These are phyloP conservation scores for Unio pictorum DNA, from an alignment of 2,888 invertebrate species.

Conservation along the genomic window DNA sequence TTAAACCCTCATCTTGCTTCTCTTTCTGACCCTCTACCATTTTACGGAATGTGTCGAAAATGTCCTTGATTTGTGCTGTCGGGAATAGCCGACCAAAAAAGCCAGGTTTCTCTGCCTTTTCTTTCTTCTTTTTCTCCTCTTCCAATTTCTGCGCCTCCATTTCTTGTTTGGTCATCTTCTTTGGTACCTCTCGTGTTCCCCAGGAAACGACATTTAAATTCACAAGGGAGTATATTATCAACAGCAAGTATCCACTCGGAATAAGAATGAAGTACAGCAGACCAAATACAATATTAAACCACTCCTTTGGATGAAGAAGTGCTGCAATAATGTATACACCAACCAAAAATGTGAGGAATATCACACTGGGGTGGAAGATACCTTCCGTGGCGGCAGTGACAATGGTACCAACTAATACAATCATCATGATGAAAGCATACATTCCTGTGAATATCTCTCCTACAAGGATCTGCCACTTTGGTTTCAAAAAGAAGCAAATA, in stretches of 20 bases:
- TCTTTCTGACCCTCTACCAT: constrained; percentile 22
- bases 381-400: constrained; percentile 48
- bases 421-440: constrained; percentile 66
- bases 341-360: constrained; percentile 58
- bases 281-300: constrained; percentile 57
- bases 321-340: constrained; percentile 58
- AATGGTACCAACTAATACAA: constrained; percentile 62
- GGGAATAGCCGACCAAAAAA: constrained; percentile 73
- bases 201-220: constrained; percentile 67
- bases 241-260: constrained; percentile 67
- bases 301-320: constrained; percentile 65
- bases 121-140: constrained; percentile 79
- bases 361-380: constrained; percentile 63
- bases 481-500: constrained; percentile 54
- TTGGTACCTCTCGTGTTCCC: constrained; percentile 68
- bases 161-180: constrained; percentile 54
- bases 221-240: constrained; percentile 65
- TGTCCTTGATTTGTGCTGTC: constrained; percentile 35
- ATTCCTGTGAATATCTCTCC: constrained; percentile 60
- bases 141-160: constrained; percentile 78
- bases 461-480: constrained; percentile 56
- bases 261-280: constrained; percentile 64
- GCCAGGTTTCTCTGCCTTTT: constrained; percentile 81
- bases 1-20: constrained; percentile 22
- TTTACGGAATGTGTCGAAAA: constrained; percentile 39